Percentiles rank a stretch among this genome's conserved stretches.
These are phyloP conservation scores for Mnemiopsis leidyi DNA, from an alignment of 37 sponge, comb jelly and placozoan species.

Conservation along the genomic window DNA sequence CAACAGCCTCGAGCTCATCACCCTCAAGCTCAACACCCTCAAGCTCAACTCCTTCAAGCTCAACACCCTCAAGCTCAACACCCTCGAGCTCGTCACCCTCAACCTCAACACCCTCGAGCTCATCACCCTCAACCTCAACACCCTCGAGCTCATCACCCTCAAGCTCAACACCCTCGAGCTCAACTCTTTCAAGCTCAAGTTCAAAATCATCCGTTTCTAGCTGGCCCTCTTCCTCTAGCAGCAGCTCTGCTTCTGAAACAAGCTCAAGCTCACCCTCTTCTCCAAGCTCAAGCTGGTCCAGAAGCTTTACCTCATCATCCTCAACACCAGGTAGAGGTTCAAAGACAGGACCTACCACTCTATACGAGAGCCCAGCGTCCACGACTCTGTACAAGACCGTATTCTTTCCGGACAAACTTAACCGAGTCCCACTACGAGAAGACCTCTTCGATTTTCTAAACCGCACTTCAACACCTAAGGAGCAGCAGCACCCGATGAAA, in stretches of 20 bases:
- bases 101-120: background rate
- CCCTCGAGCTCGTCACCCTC: background rate
- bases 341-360: too few relatives aligned
- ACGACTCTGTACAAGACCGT: too few relatives aligned
- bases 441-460: too few relatives aligned
- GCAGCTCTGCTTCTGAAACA: background rate
- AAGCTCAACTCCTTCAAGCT: background rate
- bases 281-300: too few relatives aligned
- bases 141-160: background rate
- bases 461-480: too few relatives aligned
- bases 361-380: too few relatives aligned
- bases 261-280: too few relatives aligned
- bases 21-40: background rate
- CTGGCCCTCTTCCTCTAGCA: background rate
- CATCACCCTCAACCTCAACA: background rate
- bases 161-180: background rate
- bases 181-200: background rate
- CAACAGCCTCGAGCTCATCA: background rate
- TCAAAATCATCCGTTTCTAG: background rate
- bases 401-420: too few relatives aligned
- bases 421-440: too few relatives aligned
- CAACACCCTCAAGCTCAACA: background rate
- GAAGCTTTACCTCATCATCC: too few relatives aligned
- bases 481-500: too few relatives aligned
- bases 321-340: too few relatives aligned